These are phyloP conservation scores for Schlechtendalia chinensis DNA, from an alignment of 1,140 invertebrate species.

Conservation along the genomic window DNA sequence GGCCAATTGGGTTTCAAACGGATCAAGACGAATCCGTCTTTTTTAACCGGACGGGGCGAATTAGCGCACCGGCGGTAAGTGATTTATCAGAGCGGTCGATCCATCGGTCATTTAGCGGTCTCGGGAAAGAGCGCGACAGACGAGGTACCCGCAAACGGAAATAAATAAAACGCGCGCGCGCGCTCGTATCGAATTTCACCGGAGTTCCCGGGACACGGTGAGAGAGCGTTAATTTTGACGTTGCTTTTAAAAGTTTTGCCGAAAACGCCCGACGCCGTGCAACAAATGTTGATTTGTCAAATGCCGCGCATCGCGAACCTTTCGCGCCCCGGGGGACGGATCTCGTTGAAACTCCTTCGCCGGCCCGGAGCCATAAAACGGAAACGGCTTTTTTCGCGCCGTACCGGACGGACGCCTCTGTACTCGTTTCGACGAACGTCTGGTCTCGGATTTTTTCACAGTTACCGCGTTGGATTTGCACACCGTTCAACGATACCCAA, in stretches of 20 bases:
- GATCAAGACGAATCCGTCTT: slow-evolving; percentile 36
- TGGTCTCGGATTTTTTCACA: too few relatives aligned
- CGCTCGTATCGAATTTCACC: slow-evolving; percentile 1
- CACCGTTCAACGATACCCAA: too few relatives aligned
- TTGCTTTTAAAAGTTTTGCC: slow-evolving; percentile 42
- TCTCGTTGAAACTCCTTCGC: neutral
- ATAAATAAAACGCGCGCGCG: neutral
- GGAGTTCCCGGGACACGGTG: neutral
- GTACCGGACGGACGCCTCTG: too few relatives aligned
- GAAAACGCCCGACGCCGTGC: slow-evolving; percentile 9
- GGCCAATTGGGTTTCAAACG: slow-evolving; percentile 10
- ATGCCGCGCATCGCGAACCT: neutral
- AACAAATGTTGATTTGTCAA: neutral
- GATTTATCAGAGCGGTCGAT: slow-evolving; percentile 36
- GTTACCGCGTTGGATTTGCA: too few relatives aligned
- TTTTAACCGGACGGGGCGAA: slow-evolving; percentile 26
- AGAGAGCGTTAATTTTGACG: slow-evolving; percentile 6
- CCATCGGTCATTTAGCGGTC: slow-evolving; percentile 41
- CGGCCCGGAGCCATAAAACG: neutral
- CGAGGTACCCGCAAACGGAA: slow-evolving; percentile 2
- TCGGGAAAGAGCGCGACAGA: neutral
- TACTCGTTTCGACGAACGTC: too few relatives aligned
- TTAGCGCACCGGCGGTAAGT: slow-evolving; percentile 14
- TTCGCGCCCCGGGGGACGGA: neutral
- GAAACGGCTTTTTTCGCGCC: too few relatives aligned